Base-by-base conservation (phyloP, 1,140 invertebrate genomes). In the Aleiodes sp. region DNA sequence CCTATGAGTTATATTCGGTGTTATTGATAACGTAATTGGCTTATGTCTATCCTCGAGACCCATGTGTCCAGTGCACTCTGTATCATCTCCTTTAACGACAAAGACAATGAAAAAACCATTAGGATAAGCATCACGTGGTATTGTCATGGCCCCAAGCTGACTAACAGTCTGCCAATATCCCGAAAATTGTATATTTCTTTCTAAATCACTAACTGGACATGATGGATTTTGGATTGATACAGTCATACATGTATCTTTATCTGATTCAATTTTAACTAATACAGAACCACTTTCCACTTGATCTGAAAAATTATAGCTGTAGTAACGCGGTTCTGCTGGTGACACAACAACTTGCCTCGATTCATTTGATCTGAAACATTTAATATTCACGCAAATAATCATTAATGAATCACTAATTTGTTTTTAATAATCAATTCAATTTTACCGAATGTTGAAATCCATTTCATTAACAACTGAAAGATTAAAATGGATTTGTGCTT, bases 51-150 rank as follows among this genome's bases (percentile, higher is more conserved):
- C 73, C 26, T 70, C 78, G 70, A 59, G 74, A 9, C 77, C 75
- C 8, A 64, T 56, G 43, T 77, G 70, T 16, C 87, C 88, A 41
- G 86, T 86, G 77, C 94, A 96, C 66, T 91, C 90, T 0, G 84
- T 88, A 75, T 96, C 93, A 60, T 91, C 91, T 0, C 90, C 89
- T 84, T 94, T 93, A 62, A 94, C 90, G 14, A 95, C 92, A 73
- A 96, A 89, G 1, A 96, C 93, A 41, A 96, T 88, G 82, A 93
- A 96, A 81, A 96, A 93, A 8, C 93, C 93, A 52, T 87, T 72
- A 0, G 91, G 91, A 80, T 81, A 86, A 37, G 71, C 71, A 46
- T 82, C 76, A 76, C 66, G 80, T 63, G 83, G 80, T 66, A 90
- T 84, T 28, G 89, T 89, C 66, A 92, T 89, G 65, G 89, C 89